Percentiles rank a stretch among this genome's conserved stretches.
Conservation (phyloP, 1,140 invertebrate genomes). For the Penaeus indicus region DNA sequence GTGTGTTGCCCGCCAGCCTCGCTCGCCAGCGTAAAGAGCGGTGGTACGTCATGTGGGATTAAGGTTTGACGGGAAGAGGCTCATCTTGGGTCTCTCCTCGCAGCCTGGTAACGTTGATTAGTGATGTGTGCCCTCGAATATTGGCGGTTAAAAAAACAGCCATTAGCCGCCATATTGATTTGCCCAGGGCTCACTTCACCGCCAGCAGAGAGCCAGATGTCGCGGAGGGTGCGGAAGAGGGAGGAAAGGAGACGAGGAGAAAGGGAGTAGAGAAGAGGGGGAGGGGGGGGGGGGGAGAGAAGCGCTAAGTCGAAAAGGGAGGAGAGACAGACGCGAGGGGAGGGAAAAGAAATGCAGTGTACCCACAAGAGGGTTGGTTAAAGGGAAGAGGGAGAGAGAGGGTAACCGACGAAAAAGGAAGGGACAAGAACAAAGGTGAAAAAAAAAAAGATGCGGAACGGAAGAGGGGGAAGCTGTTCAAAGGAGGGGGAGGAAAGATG, state of each 20-base stretch:
- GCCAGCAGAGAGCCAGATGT: slow-evolving; percentile 15
- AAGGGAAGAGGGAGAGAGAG: background rate
- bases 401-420: background rate
- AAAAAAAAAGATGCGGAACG: no score
- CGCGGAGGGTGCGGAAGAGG: slow-evolving; percentile 3
- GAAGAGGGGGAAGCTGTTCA: background rate
- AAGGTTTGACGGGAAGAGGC: slow-evolving; percentile 47
- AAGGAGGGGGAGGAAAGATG: background rate
- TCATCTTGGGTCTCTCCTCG: slow-evolving; percentile 52
- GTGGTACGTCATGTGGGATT: slow-evolving; percentile 43
- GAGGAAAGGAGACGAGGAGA: background rate
- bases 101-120: slow-evolving; percentile 50
- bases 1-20: background rate
- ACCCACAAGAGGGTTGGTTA: no score
- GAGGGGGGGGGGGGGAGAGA: no score
- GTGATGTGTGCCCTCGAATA: slow-evolving; percentile 53
- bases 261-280: background rate
- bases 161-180: slow-evolving; percentile 51
- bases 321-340: background rate
- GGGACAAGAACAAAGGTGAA: background rate
- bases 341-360: background rate
- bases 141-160: slow-evolving; percentile 52
- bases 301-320: background rate
- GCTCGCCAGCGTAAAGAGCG: slow-evolving; percentile 14
- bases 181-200: slow-evolving; percentile 39